A percentile compares a stretch with the other conserved stretches of the same genome.
These are phyloP conservation scores for Calyptommatus sinebrachiatus DNA, from an alignment of 2,113 vertebrate species.

Conservation along the genomic window DNA sequence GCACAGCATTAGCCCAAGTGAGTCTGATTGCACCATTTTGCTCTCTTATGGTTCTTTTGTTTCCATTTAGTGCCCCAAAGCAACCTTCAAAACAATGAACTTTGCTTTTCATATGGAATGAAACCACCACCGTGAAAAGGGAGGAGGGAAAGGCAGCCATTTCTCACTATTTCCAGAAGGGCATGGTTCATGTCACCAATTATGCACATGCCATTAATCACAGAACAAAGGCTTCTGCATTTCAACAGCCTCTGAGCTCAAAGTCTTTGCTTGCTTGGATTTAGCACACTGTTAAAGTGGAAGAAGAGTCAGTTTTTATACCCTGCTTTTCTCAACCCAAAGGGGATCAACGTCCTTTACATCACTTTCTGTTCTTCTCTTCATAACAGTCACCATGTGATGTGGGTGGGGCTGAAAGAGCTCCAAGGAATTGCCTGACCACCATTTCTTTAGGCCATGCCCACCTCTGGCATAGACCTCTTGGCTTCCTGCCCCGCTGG, in stretches of 20 bases:
- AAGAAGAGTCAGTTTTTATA: no score
- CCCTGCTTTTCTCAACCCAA: no score
- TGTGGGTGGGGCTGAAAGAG: no score
- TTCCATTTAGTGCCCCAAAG: constrained; percentile 2
- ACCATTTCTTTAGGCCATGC: no score
- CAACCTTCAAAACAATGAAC: constrained; percentile 1
- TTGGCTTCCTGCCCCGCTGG: no score
- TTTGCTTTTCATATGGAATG: not conserved
- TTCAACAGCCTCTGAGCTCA: constrained; percentile 1
- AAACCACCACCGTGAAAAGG: not conserved
- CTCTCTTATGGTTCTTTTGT: not conserved
- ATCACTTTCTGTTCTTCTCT: no score
- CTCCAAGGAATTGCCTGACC: no score
- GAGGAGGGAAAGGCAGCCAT: not conserved
- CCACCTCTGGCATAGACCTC: no score
- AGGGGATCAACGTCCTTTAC: no score
- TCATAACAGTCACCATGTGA: no score
- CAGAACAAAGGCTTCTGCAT: not conserved
- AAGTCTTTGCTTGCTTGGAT: not conserved
- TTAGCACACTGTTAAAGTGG: no score
- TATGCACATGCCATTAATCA: constrained; percentile 12
- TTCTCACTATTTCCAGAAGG: constrained; percentile 3
- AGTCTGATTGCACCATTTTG: not conserved
- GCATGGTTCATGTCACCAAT: not conserved
- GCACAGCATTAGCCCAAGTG: not conserved